Conservation (phyloP, 2,113 vertebrate species). For the Planiliza haematocheilus region DNA sequence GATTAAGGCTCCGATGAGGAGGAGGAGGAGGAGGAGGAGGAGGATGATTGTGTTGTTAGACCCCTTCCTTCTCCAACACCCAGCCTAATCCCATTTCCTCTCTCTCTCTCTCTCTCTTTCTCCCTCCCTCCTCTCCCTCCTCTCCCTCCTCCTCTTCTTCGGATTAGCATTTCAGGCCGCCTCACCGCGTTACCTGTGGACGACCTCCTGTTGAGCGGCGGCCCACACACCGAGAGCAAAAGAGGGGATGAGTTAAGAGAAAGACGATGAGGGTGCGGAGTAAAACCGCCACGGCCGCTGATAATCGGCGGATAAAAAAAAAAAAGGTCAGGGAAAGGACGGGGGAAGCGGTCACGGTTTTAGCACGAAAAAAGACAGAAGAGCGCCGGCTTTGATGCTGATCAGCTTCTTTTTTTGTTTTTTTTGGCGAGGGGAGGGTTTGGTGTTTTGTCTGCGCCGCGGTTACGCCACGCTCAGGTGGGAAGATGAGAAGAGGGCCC, state of each 20-base stretch:
- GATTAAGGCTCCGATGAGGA: slow-evolving; percentile 70
- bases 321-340: slow-evolving; percentile 70
- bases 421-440: no score
- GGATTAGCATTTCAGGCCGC: slow-evolving; percentile 49
- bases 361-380: neutral
- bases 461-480: slow-evolving; percentile 63
- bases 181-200: slow-evolving; percentile 64
- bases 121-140: slow-evolving; percentile 7
- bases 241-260: slow-evolving; percentile 48
- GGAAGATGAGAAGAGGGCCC: slow-evolving; percentile 51
- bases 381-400: slow-evolving; percentile 65
- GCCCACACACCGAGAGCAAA: slow-evolving; percentile 69
- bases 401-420: slow-evolving; percentile 49
- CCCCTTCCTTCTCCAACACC: slow-evolving; percentile 1
- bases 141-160: neutral
- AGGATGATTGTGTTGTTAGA: slow-evolving; percentile 41
- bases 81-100: slow-evolving; percentile 51
- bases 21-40: slow-evolving; percentile 61
- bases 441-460: slow-evolving; percentile 75
- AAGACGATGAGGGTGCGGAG: slow-evolving; percentile 9
- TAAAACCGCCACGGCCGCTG: slow-evolving; percentile 35
- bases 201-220: slow-evolving; percentile 69
- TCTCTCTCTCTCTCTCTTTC: slow-evolving; percentile 51
- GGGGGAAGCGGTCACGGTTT: neutral
- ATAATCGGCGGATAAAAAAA: slow-evolving; percentile 61